phyloP scores from a whole-genome alignment of 2,113 vertebrate species.

The Falcunculus frontatus region DNA sequence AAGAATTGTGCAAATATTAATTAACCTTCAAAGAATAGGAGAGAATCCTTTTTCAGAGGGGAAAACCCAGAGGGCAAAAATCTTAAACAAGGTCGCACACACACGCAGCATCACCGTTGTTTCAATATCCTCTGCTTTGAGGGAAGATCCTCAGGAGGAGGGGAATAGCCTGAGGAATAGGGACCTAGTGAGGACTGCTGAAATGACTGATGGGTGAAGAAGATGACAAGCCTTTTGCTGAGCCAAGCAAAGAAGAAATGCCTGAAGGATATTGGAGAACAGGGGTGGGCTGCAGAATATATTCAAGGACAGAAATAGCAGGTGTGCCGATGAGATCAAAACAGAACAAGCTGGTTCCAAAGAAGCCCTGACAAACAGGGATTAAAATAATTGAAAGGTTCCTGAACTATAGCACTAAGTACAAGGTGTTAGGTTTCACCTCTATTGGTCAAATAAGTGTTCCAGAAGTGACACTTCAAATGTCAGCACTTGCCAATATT shows the following conservation, averaged over 20 bases:
- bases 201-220: neutral
- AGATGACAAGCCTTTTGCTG: neutral
- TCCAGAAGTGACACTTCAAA: neutral
- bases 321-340: neutral
- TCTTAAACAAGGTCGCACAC: neutral
- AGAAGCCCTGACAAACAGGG: neutral
- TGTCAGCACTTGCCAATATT: constrained; percentile 15
- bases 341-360: neutral
- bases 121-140: neutral
- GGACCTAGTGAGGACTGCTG: neutral
- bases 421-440: neutral
- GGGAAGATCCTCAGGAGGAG: neutral
- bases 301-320: neutral
- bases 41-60: neutral
- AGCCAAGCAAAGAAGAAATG: neutral
- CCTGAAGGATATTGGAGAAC: neutral
- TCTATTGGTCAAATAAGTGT: neutral
- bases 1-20: neutral
- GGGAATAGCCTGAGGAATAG: neutral
- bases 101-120: neutral
- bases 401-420: neutral
- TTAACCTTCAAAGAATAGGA: neutral
- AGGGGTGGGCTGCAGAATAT: neutral
- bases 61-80: neutral
- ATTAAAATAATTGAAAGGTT: neutral